Evolutionary conservation across 2,888 invertebrate genomes (phyloP).

Genomic region (Drosophila emarginata): DNA sequence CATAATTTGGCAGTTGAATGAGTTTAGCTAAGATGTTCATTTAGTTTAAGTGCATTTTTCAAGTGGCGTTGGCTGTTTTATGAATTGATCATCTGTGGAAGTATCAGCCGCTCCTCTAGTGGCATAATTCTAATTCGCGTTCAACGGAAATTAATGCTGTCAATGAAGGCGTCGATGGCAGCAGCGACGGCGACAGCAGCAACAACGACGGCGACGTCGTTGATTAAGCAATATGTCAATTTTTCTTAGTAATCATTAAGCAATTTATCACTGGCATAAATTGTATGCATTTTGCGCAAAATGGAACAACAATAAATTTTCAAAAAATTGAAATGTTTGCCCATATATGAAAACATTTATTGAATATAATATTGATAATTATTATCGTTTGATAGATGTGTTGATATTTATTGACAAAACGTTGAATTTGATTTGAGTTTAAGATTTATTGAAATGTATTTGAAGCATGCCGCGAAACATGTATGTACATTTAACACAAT

Average conservation of each 20-base stretch:
- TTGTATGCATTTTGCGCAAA: background rate
- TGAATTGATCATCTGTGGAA: background rate
- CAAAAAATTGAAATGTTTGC: background rate
- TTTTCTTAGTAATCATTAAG: background rate
- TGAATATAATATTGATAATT: background rate
- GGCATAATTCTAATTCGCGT: background rate
- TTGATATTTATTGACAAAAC: background rate
- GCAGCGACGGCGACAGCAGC: background rate
- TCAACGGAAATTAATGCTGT: conserved; percentile 1
- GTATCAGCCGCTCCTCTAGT: background rate
- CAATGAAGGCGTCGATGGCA: background rate
- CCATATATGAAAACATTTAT: background rate
- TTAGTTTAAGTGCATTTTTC: background rate
- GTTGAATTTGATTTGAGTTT: background rate
- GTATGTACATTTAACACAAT: no score
- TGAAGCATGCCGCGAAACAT: no score
- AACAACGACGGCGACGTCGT: background rate
- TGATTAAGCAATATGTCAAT: conserved; percentile 5
- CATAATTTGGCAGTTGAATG: no score
- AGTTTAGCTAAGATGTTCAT: background rate
- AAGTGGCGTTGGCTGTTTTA: background rate
- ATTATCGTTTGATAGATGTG: background rate
- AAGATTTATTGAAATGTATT: no score
- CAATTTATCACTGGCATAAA: background rate
- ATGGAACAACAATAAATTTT: background rate